These are phyloP conservation scores for Nerophis ophidion DNA, from an alignment of 2,113 vertebrate species.

Conservation along the genomic window DNA sequence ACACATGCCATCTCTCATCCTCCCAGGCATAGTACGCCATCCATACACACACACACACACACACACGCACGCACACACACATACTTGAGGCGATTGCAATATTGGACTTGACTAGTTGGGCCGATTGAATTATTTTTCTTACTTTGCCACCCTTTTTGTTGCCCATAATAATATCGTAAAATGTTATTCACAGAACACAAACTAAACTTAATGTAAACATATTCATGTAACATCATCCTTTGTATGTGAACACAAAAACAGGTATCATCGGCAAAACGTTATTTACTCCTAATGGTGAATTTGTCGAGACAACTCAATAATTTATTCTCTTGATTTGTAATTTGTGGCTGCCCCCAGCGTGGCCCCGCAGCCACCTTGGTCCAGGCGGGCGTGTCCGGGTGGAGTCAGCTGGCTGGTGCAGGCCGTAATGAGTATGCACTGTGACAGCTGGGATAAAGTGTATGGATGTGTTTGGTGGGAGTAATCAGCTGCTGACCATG, in stretches of 20 bases:
- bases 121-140: constrained; percentile 29
- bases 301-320: constrained; percentile 14
- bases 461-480: constrained; percentile 75
- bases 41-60: constrained; percentile 14
- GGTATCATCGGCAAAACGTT: not conserved
- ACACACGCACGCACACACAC: constrained; percentile 12
- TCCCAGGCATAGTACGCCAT: constrained; percentile 30
- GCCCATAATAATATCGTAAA: not conserved
- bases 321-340: constrained; percentile 36
- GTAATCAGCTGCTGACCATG: constrained; percentile 73
- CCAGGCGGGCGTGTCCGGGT: constrained; percentile 58
- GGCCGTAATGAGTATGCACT: constrained; percentile 72
- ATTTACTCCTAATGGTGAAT: not conserved
- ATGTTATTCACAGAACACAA: constrained; percentile 5
- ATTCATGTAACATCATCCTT: not conserved
- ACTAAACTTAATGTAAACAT: not conserved
- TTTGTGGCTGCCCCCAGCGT: constrained; percentile 30
- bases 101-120: constrained; percentile 40
- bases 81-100: constrained; percentile 43
- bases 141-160: constrained; percentile 39
- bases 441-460: constrained; percentile 74
- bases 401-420: constrained; percentile 68
- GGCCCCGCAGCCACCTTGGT: constrained; percentile 44
- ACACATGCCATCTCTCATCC: constrained; percentile 51
- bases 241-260: not conserved